phyloP scores from a whole-genome alignment of 2,797 vertebrate genomes.

The Taenioides sp. region DNA sequence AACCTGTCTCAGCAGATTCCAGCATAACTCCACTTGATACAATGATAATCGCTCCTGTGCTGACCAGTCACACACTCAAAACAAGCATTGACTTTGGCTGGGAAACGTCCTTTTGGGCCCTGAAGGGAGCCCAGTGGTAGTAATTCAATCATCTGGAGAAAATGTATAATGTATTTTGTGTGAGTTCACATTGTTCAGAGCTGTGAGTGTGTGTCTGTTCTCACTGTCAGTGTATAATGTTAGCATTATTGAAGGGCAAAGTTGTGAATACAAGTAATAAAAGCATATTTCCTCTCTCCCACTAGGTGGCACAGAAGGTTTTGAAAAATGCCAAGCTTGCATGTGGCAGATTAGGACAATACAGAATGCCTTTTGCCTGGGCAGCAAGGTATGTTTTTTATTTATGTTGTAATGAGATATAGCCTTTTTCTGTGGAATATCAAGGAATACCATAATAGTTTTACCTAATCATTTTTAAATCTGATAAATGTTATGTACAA shows the following conservation, averaged over 20 bases:
- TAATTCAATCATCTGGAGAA: constrained; percentile 43
- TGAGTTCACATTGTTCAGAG: background rate
- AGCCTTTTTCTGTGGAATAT: background rate
- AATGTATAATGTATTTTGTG: constrained; percentile 16
- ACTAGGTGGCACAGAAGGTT: constrained; percentile 94
- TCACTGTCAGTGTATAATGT: background rate
- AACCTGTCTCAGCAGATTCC: constrained; percentile 46
- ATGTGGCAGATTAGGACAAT: constrained; percentile 92
- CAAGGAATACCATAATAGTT: too few species aligned
- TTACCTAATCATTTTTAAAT: too few species aligned
- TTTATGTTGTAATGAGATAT: background rate
- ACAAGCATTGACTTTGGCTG: constrained; percentile 62
- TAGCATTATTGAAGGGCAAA: background rate
- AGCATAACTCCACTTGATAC: constrained; percentile 44
- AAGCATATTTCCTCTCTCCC: constrained; percentile 30
- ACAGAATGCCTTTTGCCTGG: constrained; percentile 98
- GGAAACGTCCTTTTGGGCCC: constrained; percentile 26
- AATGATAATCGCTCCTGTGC: constrained; percentile 42
- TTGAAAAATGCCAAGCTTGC: constrained; percentile 96
- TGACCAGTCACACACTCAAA: constrained; percentile 35
- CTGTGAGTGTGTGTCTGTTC: constrained; percentile 10
- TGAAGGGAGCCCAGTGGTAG: constrained; percentile 19
- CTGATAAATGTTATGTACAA: too few species aligned
- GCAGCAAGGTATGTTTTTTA: constrained; percentile 86
- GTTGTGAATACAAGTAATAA: background rate